A percentile compares a stretch with the other conserved stretches of the same genome.
Evolutionary conservation across 1,140 invertebrate genomes (phyloP).

Genomic region (Frieseomelitta varia): DNA sequence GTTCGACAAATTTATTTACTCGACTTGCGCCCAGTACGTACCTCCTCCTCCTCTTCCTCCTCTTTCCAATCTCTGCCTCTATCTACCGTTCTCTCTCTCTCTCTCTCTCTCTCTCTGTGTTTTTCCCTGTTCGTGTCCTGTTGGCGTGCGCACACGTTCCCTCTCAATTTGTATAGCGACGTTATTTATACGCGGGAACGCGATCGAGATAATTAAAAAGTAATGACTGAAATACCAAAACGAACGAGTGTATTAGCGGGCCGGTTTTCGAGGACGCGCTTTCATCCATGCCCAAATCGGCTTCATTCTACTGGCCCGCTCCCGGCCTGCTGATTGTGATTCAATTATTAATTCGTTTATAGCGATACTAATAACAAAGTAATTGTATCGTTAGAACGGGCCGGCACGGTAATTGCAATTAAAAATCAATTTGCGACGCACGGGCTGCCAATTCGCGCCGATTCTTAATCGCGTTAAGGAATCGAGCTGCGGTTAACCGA

Average conservation of each 20-base stretch:
- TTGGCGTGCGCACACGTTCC: neutral
- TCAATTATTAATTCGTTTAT: constrained; percentile 49
- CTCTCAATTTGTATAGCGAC: constrained; percentile 49
- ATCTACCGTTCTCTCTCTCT: neutral
- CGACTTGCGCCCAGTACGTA: constrained; percentile 33
- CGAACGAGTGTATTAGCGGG: constrained; percentile 30
- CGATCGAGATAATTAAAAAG: constrained; percentile 61
- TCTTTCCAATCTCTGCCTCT: neutral
- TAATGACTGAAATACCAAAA: constrained; percentile 36
- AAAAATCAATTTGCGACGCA: constrained; percentile 21
- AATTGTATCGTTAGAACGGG: neutral
- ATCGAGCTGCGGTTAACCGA: neutral
- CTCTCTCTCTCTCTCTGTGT: neutral
- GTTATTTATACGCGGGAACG: constrained; percentile 42
- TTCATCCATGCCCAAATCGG: neutral
- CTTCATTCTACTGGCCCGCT: neutral
- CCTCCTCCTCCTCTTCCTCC: neutral
- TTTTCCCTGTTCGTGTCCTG: neutral
- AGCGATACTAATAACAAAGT: constrained; percentile 40
- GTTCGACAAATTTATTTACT: constrained; percentile 67
- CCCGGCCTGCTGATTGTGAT: constrained; percentile 24
- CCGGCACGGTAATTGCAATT: constrained; percentile 21
- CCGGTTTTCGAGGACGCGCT: constrained; percentile 18
- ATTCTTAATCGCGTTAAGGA: constrained; percentile 11
- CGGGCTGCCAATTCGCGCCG: neutral